Evolutionary conservation across 2,888 invertebrate species (phyloP).

Genomic region (Globia sparganii): DNA sequence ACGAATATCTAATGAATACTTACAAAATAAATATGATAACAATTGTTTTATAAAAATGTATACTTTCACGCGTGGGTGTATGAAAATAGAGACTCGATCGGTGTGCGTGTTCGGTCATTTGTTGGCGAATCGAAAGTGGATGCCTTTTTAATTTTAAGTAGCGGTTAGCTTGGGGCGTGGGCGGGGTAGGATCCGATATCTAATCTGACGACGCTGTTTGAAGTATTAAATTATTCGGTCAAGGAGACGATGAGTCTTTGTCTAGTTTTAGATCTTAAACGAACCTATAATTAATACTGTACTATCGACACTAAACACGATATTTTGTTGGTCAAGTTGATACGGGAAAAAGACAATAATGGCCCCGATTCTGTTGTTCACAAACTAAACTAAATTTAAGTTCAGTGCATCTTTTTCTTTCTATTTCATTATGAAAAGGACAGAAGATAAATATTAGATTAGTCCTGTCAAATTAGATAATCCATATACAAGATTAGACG

Average conservation of each 20-base stretch:
- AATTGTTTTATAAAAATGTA: slow-evolving; percentile 68
- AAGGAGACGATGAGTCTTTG: slow-evolving; percentile 6
- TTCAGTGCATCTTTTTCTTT: too few relatives aligned
- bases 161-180: slow-evolving; percentile 37
- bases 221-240: slow-evolving; percentile 9
- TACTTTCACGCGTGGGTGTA: slow-evolving; percentile 65
- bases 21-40: slow-evolving; percentile 73
- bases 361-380: too few relatives aligned
- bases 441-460: too few relatives aligned
- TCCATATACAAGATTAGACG: too few relatives aligned
- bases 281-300: background rate
- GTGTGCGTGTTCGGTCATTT: slow-evolving; percentile 38
- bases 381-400: too few relatives aligned
- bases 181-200: slow-evolving; percentile 19
- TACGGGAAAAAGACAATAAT: background rate
- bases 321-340: background rate
- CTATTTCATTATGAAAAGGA: too few relatives aligned
- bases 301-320: background rate
- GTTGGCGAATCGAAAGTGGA: slow-evolving; percentile 51
- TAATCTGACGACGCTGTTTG: slow-evolving; percentile 10
- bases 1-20: slow-evolving; percentile 84
- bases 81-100: slow-evolving; percentile 43
- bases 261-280: background rate
- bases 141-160: slow-evolving; percentile 56
- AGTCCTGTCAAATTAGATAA: too few relatives aligned